These are phyloP conservation scores for Coptodon rendalli DNA, from an alignment of 2,113 vertebrate genomes.

Conservation along the genomic window DNA sequence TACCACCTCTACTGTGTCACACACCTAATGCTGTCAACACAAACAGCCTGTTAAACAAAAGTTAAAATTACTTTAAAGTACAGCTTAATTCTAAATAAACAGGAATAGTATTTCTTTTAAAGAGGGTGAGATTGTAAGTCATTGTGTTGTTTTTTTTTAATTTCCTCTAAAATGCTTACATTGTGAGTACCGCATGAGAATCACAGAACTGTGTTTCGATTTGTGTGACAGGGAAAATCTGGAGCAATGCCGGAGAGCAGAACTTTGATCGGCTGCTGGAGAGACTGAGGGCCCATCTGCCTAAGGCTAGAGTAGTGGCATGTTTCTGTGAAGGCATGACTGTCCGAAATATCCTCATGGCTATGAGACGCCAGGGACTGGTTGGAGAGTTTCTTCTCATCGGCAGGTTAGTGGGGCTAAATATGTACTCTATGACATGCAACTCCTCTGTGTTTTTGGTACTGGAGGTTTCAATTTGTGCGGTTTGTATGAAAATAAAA, in stretches of 20 bases:
- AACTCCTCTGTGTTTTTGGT: not conserved
- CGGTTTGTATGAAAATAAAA: not conserved
- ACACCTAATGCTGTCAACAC: not conserved
- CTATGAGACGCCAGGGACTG: constrained; percentile 89
- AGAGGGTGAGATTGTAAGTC: not conserved
- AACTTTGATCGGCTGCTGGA: constrained; percentile 91
- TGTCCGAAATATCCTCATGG: constrained; percentile 92
- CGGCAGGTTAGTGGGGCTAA: constrained; percentile 84
- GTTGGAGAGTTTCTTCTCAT: constrained; percentile 91
- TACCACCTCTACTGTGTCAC: not conserved
- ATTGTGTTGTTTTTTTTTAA: not conserved
- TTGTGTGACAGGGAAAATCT: constrained; percentile 82
- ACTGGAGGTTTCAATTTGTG: not conserved
- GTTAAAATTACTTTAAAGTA: not conserved
- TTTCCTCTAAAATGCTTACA: not conserved
- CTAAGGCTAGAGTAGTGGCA: constrained; percentile 93
- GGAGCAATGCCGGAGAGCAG: constrained; percentile 94
- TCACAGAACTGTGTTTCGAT: not conserved
- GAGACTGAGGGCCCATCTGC: constrained; percentile 85
- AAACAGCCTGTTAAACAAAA: not conserved
- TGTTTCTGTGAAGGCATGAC: constrained; percentile 99
- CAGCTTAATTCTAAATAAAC: not conserved
- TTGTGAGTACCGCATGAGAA: not conserved
- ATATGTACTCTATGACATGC: not conserved
- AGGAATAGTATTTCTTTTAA: not conserved